Percentiles rank a stretch among this genome's conserved stretches.
phyloP scores from a whole-genome alignment of 1,140 invertebrate species.

The Ganaspis sp. region DNA sequence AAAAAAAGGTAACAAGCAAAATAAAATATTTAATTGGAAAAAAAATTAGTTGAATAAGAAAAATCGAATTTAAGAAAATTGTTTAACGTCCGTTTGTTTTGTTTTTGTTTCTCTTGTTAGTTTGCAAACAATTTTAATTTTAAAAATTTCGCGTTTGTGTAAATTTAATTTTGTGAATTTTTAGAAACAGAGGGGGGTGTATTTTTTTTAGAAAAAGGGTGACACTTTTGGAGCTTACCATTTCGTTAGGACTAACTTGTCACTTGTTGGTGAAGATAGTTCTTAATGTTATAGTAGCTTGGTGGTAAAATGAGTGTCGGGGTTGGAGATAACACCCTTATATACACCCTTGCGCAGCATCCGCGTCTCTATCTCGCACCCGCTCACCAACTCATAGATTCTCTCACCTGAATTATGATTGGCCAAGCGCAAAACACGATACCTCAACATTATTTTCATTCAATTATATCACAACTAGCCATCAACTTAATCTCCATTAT shows the following conservation, averaged over 20 bases:
- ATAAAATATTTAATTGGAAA: too few species aligned
- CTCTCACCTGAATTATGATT: conserved; percentile 71
- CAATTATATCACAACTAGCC: conserved; percentile 63
- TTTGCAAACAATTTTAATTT: background rate
- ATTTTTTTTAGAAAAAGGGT: background rate
- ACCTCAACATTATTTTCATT: conserved; percentile 71
- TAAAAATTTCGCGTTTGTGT: background rate
- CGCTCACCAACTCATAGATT: conserved; percentile 56
- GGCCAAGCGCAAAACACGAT: conserved; percentile 66
- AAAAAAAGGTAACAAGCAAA: too few species aligned
- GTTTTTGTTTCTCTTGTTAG: too few species aligned
- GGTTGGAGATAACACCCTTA: conserved; percentile 71
- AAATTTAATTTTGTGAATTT: background rate
- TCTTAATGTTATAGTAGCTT: conserved; percentile 55
- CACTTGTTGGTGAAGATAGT: conserved; percentile 32
- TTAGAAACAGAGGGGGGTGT: too few species aligned
- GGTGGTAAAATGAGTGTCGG: conserved; percentile 67
- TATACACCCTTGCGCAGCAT: conserved; percentile 70
- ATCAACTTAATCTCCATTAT: conserved; percentile 67
- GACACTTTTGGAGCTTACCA: conserved; percentile 25
- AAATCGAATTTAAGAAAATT: too few species aligned
- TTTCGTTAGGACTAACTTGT: conserved; percentile 15
- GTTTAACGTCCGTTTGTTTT: too few species aligned
- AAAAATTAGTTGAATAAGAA: too few species aligned
- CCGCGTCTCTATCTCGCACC: conserved; percentile 53